Evolutionary conservation across 2,113 vertebrate species (phyloP).

Genomic region (Macquaria ambigua): DNA sequence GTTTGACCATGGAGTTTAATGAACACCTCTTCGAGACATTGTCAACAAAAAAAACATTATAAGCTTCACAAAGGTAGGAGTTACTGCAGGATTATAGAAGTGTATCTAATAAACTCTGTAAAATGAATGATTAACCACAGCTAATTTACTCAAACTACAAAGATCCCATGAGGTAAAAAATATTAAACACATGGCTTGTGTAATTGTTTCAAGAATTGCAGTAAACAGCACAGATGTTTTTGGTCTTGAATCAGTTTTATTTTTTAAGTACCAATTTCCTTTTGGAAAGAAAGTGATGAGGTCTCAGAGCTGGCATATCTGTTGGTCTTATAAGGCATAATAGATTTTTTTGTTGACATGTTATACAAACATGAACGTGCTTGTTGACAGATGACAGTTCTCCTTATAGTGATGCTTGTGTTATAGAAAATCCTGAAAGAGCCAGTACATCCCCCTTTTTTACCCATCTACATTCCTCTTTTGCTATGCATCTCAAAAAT

Average conservation of each 20-base stretch:
- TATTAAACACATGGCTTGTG: not conserved
- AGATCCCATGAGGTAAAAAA: not conserved
- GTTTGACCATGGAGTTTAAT: not conserved
- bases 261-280: slow-evolving; percentile 47
- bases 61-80: not conserved
- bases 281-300: slow-evolving; percentile 46
- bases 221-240: slow-evolving; percentile 42
- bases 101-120: slow-evolving; percentile 10
- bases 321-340: slow-evolving; percentile 21
- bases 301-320: slow-evolving; percentile 56
- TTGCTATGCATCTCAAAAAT: slow-evolving; percentile 69
- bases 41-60: not conserved
- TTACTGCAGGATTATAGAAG: not conserved
- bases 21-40: not conserved
- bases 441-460: slow-evolving; percentile 25
- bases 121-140: slow-evolving; percentile 19
- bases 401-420: slow-evolving; percentile 33
- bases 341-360: slow-evolving; percentile 48
- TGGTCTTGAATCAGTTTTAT: slow-evolving; percentile 36
- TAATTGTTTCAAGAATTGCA: slow-evolving; percentile 33
- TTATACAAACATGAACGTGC: slow-evolving; percentile 15
- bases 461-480: slow-evolving; percentile 68
- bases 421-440: slow-evolving; percentile 14
- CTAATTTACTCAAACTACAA: slow-evolving; percentile 22
- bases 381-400: slow-evolving; percentile 39